These are phyloP conservation scores for Argyresthia albistria DNA, from an alignment of 2,888 invertebrate species.

Conservation along the genomic window DNA sequence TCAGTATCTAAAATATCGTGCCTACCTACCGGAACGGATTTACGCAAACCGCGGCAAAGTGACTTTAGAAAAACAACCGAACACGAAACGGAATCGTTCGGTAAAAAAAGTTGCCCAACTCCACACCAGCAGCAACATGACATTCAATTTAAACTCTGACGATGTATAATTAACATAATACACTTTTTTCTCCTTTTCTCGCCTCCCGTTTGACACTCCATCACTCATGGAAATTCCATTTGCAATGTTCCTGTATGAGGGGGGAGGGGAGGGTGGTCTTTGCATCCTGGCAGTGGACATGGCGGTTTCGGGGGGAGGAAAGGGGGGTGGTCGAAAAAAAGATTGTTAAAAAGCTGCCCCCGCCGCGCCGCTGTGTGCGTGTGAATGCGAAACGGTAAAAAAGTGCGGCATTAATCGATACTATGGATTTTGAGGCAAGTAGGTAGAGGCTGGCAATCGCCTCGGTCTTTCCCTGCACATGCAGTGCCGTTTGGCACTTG, in stretches of 20 bases:
- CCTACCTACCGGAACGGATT: no score
- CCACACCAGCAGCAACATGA: slow-evolving; percentile 44
- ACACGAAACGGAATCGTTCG: slow-evolving; percentile 29
- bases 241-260: slow-evolving; percentile 64
- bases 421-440: slow-evolving; percentile 71
- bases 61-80: background rate
- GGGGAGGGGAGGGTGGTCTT: slow-evolving; percentile 64
- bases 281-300: slow-evolving; percentile 70
- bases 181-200: slow-evolving; percentile 69
- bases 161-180: slow-evolving; percentile 69
- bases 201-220: slow-evolving; percentile 72
- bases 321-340: slow-evolving; percentile 66
- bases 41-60: no score
- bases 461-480: slow-evolving; percentile 15
- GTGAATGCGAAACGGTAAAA: slow-evolving; percentile 56
- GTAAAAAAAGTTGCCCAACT: slow-evolving; percentile 16
- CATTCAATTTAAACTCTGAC: slow-evolving; percentile 68
- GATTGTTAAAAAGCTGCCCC: slow-evolving; percentile 71
- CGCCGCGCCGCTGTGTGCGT: slow-evolving; percentile 61
- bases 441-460: slow-evolving; percentile 42
- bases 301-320: slow-evolving; percentile 63
- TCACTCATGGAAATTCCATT: slow-evolving; percentile 74
- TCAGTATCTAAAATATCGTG: no score
- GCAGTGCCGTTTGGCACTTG: no score
- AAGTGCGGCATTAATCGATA: slow-evolving; percentile 68